Evolutionary conservation across 2,113 vertebrate genomes (phyloP).

Genomic region (Nansenia antarctica): DNA sequence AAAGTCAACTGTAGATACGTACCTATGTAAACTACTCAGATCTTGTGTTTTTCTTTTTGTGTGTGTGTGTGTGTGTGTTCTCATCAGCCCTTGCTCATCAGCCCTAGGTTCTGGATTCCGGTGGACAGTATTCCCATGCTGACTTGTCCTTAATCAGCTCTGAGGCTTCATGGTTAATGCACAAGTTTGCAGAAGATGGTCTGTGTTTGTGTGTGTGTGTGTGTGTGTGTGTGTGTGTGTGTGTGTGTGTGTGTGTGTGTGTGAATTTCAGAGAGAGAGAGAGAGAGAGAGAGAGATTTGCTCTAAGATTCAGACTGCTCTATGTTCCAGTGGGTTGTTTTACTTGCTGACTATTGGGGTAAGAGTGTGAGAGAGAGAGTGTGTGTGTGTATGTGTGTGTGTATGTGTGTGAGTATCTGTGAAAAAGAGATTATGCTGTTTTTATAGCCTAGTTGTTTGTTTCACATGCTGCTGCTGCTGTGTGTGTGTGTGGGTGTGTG

Average conservation of each 20-base stretch:
- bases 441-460: too few relatives aligned
- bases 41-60: too few relatives aligned
- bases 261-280: background rate
- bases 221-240: too few relatives aligned
- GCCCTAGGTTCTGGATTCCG: conserved; percentile 30
- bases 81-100: too few relatives aligned
- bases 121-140: conserved; percentile 49
- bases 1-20: too few relatives aligned
- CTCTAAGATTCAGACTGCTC: background rate
- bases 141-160: conserved; percentile 59
- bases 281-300: background rate
- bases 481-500: too few relatives aligned
- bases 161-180: conserved; percentile 50
- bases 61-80: too few relatives aligned
- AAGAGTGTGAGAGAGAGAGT: too few relatives aligned
- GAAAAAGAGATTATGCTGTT: too few relatives aligned
- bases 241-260: conserved; percentile 9
- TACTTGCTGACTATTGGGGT: conserved; percentile 18
- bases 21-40: too few relatives aligned
- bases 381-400: background rate
- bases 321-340: conserved; percentile 12
- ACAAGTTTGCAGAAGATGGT: conserved; percentile 39
- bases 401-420: conserved; percentile 1
- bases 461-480: too few relatives aligned
- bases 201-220: too few relatives aligned